A percentile compares a stretch with the other conserved stretches of the same genome.
Conservation (phyloP, 2,113 vertebrate genomes). For the Gobio gobio region DNA sequence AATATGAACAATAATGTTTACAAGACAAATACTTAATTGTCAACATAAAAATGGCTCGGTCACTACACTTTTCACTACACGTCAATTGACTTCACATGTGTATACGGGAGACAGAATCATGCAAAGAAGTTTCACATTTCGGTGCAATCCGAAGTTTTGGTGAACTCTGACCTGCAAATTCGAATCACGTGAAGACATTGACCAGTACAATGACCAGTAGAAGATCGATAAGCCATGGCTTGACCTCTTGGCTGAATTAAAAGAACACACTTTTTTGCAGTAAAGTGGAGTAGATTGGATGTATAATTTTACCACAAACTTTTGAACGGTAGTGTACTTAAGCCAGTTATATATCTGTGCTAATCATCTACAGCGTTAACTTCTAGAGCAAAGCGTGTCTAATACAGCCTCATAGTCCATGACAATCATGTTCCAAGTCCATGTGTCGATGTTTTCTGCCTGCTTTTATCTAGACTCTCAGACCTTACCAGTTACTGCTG, state of each 20-base stretch:
- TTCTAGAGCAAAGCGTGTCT: neutral
- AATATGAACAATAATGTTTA: neutral
- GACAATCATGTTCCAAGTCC: conserved; percentile 14
- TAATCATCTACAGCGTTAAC: neutral
- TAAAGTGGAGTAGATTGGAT: too few species aligned
- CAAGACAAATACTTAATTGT: neutral
- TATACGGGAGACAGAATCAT: too few species aligned
- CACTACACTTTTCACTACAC: too few species aligned
- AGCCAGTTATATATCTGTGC: neutral
- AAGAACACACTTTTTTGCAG: too few species aligned
- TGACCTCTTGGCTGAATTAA: too few species aligned
- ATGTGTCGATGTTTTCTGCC: conserved; percentile 4
- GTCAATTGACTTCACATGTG: too few species aligned
- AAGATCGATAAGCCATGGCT: too few species aligned
- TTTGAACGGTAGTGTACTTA: neutral
- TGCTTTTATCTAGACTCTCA: conserved; percentile 29
- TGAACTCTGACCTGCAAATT: too few species aligned
- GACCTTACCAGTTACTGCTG: conserved; percentile 28
- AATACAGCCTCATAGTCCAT: neutral
- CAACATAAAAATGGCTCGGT: neutral
- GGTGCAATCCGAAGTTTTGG: too few species aligned
- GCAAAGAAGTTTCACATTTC: too few species aligned
- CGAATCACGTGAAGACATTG: too few species aligned
- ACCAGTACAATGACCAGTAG: too few species aligned
- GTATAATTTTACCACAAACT: neutral